These are phyloP conservation scores for Brachypalpus laphriformis DNA, from an alignment of 2,888 invertebrate species.

Conservation along the genomic window DNA sequence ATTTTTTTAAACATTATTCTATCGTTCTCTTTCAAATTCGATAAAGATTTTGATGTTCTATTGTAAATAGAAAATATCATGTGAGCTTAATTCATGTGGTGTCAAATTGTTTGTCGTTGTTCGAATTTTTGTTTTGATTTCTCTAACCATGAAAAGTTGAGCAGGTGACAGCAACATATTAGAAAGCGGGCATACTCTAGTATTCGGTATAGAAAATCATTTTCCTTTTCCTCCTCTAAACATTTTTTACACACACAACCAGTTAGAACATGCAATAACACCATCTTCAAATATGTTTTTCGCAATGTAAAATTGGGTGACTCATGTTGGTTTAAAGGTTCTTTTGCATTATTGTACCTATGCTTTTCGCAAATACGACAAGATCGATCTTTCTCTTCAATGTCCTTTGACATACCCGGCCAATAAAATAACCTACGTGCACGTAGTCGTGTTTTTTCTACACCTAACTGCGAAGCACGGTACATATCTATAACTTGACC, in stretches of 20 bases:
- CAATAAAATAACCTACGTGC: too few species aligned
- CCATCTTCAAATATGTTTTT: too few species aligned
- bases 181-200: conserved; percentile 36
- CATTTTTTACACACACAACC: conserved; percentile 56
- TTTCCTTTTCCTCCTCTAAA: conserved; percentile 9
- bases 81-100: conserved; percentile 30
- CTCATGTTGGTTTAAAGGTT: too few species aligned
- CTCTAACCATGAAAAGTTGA: conserved; percentile 59
- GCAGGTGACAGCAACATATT: conserved; percentile 54
- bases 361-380: too few species aligned
- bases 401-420: too few species aligned
- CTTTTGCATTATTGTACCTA: too few species aligned
- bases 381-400: too few species aligned
- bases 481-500: conserved; percentile 71
- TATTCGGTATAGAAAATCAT: conserved; percentile 28
- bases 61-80: conserved; percentile 7
- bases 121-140: conserved; percentile 40
- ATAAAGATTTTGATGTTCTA: neutral
- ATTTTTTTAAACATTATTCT: conserved; percentile 1
- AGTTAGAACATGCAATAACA: too few species aligned
- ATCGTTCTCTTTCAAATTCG: conserved; percentile 39
- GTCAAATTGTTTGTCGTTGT: conserved; percentile 4
- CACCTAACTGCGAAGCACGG: conserved; percentile 78
- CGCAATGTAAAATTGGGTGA: too few species aligned
- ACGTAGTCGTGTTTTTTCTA: conserved; percentile 76